A percentile compares a stretch with the other conserved stretches of the same genome.
Conservation (phyloP, 2,113 vertebrate species). For the Rhombomys opimus region DNA sequence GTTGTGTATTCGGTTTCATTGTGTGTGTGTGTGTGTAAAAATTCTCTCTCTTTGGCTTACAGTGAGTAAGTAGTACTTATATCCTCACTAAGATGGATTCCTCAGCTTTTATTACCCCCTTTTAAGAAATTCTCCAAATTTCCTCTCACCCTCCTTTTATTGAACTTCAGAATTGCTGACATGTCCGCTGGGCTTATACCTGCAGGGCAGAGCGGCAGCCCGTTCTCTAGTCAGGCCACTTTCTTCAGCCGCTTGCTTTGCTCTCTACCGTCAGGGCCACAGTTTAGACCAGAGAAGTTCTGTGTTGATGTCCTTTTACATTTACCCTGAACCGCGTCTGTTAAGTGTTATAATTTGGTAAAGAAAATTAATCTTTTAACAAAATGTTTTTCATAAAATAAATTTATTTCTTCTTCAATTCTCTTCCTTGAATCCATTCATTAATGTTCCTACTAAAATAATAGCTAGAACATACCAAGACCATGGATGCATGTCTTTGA, state of each 20-base stretch:
- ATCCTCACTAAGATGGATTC: background rate
- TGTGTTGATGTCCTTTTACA: background rate
- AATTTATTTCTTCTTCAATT: slow-evolving; percentile 16
- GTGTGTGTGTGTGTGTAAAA: background rate
- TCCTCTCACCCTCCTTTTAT: fast-evolving
- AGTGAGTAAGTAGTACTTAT: background rate
- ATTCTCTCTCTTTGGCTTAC: background rate
- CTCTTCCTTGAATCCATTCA: slow-evolving; percentile 47
- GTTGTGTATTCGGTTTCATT: background rate
- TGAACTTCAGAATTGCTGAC: background rate
- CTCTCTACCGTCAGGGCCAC: background rate
- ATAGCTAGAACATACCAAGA: background rate
- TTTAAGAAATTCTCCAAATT: background rate
- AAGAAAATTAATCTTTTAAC: slow-evolving; percentile 14
- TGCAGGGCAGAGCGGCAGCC: background rate
- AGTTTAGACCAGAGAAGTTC: background rate
- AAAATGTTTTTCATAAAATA: slow-evolving; percentile 21
- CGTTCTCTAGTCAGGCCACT: background rate
- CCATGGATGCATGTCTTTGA: slow-evolving; percentile 22
- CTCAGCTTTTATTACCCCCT: background rate
- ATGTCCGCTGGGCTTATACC: background rate
- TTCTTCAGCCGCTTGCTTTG: background rate
- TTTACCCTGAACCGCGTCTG: background rate
- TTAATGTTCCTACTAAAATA: slow-evolving; percentile 20
- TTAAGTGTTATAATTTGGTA: slow-evolving; percentile 7